Conservation (phyloP, 2,888 invertebrate species). For the Orgyia antiqua region DNA sequence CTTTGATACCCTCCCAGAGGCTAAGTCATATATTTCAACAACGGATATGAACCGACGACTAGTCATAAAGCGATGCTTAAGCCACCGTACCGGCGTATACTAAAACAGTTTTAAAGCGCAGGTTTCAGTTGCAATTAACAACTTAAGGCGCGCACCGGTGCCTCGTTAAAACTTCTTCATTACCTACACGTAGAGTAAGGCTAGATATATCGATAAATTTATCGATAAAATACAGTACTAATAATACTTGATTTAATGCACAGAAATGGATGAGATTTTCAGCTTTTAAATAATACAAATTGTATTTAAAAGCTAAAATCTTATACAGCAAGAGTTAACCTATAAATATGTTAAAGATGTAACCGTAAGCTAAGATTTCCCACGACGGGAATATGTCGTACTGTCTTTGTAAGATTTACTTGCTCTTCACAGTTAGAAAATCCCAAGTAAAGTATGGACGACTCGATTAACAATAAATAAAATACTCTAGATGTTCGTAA, state of each 20-base stretch:
- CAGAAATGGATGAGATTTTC: too few relatives aligned
- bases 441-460: too few relatives aligned
- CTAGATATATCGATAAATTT: not conserved
- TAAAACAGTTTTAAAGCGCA: constrained; percentile 21
- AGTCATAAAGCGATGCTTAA: constrained; percentile 19
- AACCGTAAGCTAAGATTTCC: too few relatives aligned
- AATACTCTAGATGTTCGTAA: too few relatives aligned
- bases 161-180: constrained; percentile 21
- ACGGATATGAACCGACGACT: constrained; percentile 19
- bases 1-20: not conserved
- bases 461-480: too few relatives aligned
- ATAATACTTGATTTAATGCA: not conserved
- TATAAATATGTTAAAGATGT: too few relatives aligned
- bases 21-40: constrained; percentile 1
- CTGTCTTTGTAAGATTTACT: too few relatives aligned
- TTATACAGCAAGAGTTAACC: too few relatives aligned
- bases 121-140: constrained; percentile 39
- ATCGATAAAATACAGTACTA: not conserved
- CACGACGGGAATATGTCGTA: too few relatives aligned
- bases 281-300: too few relatives aligned
- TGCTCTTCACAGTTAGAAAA: too few relatives aligned
- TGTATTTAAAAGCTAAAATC: too few relatives aligned
- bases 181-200: constrained; percentile 1
- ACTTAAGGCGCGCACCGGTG: constrained; percentile 1
- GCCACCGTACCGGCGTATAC: constrained; percentile 7